Base-by-base conservation (phyloP, 2,888 invertebrate genomes). In the Sylvicola fuscatus region DNA sequence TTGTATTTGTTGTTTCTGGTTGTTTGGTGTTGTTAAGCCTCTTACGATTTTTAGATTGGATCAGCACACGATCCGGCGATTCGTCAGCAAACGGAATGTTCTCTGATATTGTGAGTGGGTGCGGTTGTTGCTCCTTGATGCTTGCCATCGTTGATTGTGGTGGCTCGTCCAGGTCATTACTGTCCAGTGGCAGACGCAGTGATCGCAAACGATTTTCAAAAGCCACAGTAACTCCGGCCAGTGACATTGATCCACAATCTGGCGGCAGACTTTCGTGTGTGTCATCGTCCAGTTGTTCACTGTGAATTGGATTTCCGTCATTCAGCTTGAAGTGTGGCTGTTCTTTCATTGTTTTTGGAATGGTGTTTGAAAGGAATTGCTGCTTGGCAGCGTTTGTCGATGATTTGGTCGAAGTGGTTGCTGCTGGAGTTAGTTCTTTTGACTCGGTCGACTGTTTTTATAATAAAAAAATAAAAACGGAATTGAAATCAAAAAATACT, bases 161-260 rank as follows among this genome's bases (percentile, higher is more conserved):
- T 37, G 39, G 15, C 13, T 13, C 14, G 13, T 31, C 31, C 12
- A 14, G n/a, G n/a, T 26, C 12, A 14, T 14, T 31, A 11, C 35
- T 33, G 30, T 34, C 34, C 30, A 34, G 68, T 39, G 71, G 70
- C 38, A 74, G 68, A 60, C 77, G 68, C 49, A 77, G 58, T 48
- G 74, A 72, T 47, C 74, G 72, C 59, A 82, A 67, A 58, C 84
- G 84, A 52, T 79, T 76, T 56, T 86, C 84, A 59, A 84, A 74
- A 40, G 83, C 77, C 51, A 77, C 79, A 46, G 83, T 86, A 53
- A 87, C 72, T 47, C 76, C 76, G 53, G 79, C 76, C 58, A 86
- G 64, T 47, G 86, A 74, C 63, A 84, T 83, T 52, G 79, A 72
- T 57, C 82, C 86, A 84, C 63, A 37, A 13, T 29, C 29, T n/a